Evolutionary conservation across 2,888 invertebrate species (phyloP).

Genomic region (Arctia plantaginis): DNA sequence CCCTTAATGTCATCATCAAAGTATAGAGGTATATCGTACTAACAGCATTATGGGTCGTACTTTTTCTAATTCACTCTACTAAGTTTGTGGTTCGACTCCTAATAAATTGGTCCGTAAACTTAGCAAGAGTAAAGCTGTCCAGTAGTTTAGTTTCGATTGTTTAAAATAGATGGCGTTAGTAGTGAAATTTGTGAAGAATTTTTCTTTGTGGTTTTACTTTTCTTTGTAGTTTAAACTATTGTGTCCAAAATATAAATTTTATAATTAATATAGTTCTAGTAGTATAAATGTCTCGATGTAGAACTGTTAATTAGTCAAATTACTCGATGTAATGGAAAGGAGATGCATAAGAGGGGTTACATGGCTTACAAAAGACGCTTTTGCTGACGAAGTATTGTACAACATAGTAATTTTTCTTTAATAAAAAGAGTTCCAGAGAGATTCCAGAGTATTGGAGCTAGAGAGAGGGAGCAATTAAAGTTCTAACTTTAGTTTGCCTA

Average conservation of each 20-base stretch:
- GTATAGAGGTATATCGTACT: constrained; percentile 54
- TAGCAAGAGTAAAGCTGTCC: constrained; percentile 33
- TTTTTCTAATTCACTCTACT: constrained; percentile 57
- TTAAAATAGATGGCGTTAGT: constrained; percentile 53
- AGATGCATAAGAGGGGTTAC: no score
- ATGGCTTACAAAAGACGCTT: no score
- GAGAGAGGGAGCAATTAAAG: no score
- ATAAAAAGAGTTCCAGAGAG: no score
- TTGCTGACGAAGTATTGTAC: no score
- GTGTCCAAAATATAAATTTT: neutral
- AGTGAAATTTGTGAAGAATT: constrained; percentile 9
- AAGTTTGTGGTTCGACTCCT: constrained; percentile 51
- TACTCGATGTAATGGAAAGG: no score
- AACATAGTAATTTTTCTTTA: no score
- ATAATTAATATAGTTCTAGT: neutral
- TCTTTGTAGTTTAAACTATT: no score
- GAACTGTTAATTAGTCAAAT: no score
- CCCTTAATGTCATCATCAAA: constrained; percentile 65
- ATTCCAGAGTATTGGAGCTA: no score
- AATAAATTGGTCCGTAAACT: constrained; percentile 51
- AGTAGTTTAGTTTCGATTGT: constrained; percentile 32
- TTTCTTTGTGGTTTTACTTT: neutral
- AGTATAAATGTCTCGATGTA: neutral
- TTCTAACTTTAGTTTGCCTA: neutral
- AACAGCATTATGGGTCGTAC: constrained; percentile 49